phyloP scores from a whole-genome alignment of 2,113 vertebrate species.

The Bubo bubo region DNA sequence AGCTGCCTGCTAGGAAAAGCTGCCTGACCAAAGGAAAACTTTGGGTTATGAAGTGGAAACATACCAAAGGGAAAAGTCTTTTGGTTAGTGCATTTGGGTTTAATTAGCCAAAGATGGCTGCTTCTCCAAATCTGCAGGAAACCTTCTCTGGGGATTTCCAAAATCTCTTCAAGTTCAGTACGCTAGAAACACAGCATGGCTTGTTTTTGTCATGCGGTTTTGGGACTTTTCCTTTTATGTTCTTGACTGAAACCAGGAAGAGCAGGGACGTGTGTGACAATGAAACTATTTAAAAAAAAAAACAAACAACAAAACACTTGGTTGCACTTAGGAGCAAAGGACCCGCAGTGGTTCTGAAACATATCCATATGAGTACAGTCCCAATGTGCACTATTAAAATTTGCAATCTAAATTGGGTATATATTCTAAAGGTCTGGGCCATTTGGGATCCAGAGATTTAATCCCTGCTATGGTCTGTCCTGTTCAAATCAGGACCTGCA shows the following conservation, averaged over 20 bases:
- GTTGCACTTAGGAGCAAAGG: background rate
- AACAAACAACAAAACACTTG: background rate
- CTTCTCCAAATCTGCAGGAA: background rate
- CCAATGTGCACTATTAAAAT: background rate
- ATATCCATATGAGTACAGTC: background rate
- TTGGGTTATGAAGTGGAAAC: background rate
- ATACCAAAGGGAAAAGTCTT: background rate
- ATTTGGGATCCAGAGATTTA: background rate
- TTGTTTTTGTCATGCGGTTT: background rate
- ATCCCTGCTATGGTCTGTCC: background rate
- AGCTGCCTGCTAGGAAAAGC: background rate
- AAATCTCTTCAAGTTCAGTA: background rate
- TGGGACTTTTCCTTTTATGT: background rate
- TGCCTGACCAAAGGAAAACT: background rate
- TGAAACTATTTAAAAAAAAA: background rate
- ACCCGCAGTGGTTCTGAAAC: background rate
- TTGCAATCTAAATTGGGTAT: background rate
- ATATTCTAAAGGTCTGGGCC: background rate
- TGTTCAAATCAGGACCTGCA: background rate
- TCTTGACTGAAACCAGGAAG: background rate
- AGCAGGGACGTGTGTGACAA: background rate
- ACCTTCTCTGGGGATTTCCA: constrained; percentile 12
- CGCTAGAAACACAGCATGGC: background rate
- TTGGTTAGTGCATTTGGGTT: background rate
- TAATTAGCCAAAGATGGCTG: background rate